Evolutionary conservation across 1,140 invertebrate species (phyloP), one percentile per base, ranked within the genome.

Genomic region (Trissolcus basalis): DNA sequence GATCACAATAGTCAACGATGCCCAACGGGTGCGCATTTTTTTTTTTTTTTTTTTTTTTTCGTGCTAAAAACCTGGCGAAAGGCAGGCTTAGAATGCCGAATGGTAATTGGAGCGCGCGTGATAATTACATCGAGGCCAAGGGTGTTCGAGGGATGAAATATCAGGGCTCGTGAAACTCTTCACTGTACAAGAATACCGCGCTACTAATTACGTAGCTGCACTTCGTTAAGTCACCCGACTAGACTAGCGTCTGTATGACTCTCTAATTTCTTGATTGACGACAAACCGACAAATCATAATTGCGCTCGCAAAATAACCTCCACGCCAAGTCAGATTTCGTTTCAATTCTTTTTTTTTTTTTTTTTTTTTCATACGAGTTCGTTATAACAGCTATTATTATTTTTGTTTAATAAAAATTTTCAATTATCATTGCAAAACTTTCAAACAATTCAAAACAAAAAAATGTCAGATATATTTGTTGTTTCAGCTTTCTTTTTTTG

Each of bases 101-200:
- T 70, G 49, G 73, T 77, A 77, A 77, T 70, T 77, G 67, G 60
- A 77, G 74, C 74, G 68, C 74, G 68, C 61, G 58, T 67, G 61
- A 61, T 68, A 67, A 77, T 77, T 77, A 71, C 74, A 77, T 77
- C 63, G 44, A 67, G 74, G 61, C 67, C 74, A 77, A 67, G 61
- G 67, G 73, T 76, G 43, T 44, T 45, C 53, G 63, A 63, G 73
- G 73, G 73, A 70, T 77, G 73, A 70, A 77, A 70, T 71, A 71
- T 71, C 71, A 75, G 73, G 65, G 60, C 50, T 70, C 44, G 60
- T 54, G 53, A 54, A 32, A 50, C 55, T 77, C 67, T 71, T 61
- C 50, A 70, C 48, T 71, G 39, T 67, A 67, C 73, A 77, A 71
- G 73, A 76, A 76, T 76, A 56, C 73, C 73, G 9, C 33, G 60